phyloP scores from a whole-genome alignment of 2,888 invertebrate species.

The Ophion slaviceki region DNA sequence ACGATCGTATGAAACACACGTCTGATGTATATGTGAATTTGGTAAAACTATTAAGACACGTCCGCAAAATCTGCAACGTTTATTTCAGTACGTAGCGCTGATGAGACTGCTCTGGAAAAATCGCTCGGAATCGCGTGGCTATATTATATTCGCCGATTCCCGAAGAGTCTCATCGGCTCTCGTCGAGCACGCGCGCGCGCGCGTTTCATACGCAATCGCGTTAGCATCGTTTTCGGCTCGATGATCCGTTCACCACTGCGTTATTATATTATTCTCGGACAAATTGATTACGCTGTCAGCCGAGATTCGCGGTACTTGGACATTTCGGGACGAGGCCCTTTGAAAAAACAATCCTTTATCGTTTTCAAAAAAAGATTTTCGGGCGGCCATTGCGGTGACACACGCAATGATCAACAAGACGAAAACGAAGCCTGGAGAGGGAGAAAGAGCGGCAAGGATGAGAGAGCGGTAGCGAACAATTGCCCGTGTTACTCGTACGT shows the following conservation, averaged over 20 bases:
- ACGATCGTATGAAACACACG: too few relatives aligned
- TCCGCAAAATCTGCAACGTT: too few relatives aligned
- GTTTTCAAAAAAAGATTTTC: not conserved
- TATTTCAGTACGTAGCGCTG: too few relatives aligned
- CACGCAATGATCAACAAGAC: not conserved
- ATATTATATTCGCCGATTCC: not conserved
- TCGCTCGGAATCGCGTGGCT: not conserved
- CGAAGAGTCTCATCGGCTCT: slow-evolving; percentile 33
- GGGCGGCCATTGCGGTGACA: slow-evolving; percentile 8
- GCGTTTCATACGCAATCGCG: slow-evolving; percentile 79
- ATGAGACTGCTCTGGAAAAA: not conserved
- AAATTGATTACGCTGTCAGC: slow-evolving; percentile 74
- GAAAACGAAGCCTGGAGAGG: not conserved
- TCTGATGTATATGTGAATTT: too few relatives aligned
- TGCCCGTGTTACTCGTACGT: slow-evolving; percentile 26
- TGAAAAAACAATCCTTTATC: too few relatives aligned
- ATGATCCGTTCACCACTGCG: slow-evolving; percentile 68
- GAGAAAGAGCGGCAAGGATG: slow-evolving; percentile 35
- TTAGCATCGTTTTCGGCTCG: slow-evolving; percentile 77
- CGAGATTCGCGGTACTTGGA: not conserved
- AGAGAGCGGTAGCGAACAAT: slow-evolving; percentile 37
- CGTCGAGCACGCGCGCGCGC: slow-evolving; percentile 74
- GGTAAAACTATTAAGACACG: too few relatives aligned
- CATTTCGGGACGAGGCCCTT: not conserved
- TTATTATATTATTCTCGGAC: slow-evolving; percentile 73